Evolutionary conservation across 2,888 invertebrate species (phyloP), one percentile per base, ranked within the genome.

Genomic region (Gisinianus flammeolus): DNA sequence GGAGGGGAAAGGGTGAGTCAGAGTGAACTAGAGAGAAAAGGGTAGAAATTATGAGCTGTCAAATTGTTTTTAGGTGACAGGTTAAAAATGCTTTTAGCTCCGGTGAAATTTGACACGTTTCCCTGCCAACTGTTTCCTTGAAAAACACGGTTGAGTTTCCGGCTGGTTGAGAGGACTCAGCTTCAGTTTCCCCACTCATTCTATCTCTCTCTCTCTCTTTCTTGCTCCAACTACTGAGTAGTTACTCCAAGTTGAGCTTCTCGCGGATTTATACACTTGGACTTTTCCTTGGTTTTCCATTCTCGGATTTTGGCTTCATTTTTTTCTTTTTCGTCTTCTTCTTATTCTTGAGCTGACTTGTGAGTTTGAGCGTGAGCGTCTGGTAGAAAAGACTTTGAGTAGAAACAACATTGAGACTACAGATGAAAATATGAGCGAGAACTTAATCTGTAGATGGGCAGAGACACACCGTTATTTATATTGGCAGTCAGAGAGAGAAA

Each of bases 41-140:
- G 24, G 24, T 8, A 24, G 31, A 35, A 56, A 69, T 68, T 52
- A 69, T 67, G 58, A 76, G 67, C 69, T 56, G 68, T 76, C 68
- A 76, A 56, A 54, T 56, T 76, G 24, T 72, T 72, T 22, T 35
- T 30, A 33, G 44, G 66, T 69, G 56, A 76, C 76, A 76, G 69
- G 26, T 76, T 68, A 69, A 76, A 75, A 76, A 69, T 69, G 69
- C 69, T 69, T 76, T 76, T 58, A 76, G 69, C 58, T n/a, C 6
- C 22, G 30, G 44, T 69, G 76, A 68, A 76, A 76, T 69, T 76
- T 69, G 68, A 76, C 68, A 76, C 76, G 31, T 68, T 44, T 66
- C 44, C 6, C 44, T 35, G 22, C 67, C 44, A 44, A 44, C 44
- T 58, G n/a, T 24, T 58, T 24, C 62, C 62, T 62, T 16, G 62